Evolutionary conservation across 2,888 invertebrate species (phyloP).

Genomic region (Eurytoma adleriae): DNA sequence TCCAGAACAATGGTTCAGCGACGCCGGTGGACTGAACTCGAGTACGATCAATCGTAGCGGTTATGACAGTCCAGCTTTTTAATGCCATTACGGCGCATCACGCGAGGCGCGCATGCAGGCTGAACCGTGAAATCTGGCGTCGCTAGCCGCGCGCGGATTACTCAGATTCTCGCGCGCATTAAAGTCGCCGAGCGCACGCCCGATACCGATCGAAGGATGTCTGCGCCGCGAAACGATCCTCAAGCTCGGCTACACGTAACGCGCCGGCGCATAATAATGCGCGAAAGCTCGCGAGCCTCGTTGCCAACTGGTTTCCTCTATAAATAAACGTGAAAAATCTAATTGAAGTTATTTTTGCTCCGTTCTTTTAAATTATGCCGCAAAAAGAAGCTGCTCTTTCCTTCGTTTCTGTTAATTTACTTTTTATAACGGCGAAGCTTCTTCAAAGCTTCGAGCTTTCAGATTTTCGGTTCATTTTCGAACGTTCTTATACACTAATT

Average conservation of each 20-base stretch:
- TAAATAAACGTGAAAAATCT: background rate
- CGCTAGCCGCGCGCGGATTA: conserved; percentile 10
- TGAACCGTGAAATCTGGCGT: conserved; percentile 7
- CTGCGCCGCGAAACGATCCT: background rate
- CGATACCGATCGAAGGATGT: conserved; percentile 30
- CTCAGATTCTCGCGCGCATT: conserved; percentile 36
- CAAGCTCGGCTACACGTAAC: conserved; percentile 3
- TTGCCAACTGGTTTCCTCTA: conserved; percentile 10
- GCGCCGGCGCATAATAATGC: background rate
- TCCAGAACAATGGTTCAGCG: no score
- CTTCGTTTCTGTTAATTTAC: no score
- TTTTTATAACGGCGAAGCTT: no score
- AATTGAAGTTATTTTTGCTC: no score
- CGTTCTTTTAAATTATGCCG: no score
- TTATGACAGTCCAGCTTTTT: no score
- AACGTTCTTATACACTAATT: no score
- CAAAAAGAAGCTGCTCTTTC: no score
- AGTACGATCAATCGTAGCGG: no score
- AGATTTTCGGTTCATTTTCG: no score
- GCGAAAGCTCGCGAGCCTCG: conserved; percentile 14
- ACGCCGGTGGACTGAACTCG: no score
- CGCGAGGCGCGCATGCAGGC: background rate
- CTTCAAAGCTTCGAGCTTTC: no score
- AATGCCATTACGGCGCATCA: background rate
- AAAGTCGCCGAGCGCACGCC: conserved; percentile 9